These are phyloP conservation scores for Typhlichthys eigenmanni DNA, from an alignment of 2,797 vertebrate species.

Conservation along the genomic window DNA sequence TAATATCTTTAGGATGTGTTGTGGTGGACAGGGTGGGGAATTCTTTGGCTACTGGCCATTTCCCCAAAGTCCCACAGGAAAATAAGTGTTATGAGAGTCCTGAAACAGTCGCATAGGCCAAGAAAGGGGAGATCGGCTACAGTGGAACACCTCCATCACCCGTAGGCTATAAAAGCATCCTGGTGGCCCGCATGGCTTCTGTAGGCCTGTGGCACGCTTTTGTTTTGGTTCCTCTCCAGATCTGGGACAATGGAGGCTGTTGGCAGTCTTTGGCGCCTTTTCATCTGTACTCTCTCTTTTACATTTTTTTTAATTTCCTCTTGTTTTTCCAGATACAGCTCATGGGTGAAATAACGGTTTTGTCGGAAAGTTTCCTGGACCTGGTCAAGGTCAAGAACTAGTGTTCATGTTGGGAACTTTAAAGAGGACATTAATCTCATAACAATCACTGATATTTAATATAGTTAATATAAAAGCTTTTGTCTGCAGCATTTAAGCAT, in stretches of 20 bases:
- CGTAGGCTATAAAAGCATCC: conserved; percentile 27
- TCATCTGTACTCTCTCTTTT: conserved; percentile 37
- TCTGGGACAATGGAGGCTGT: conserved; percentile 62
- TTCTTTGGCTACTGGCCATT: conserved; percentile 38
- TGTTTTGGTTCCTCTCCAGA: conserved; percentile 64
- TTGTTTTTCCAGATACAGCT: conserved; percentile 67
- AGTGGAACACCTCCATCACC: conserved; percentile 41
- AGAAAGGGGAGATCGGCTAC: conserved; percentile 21
- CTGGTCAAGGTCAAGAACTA: conserved; percentile 52
- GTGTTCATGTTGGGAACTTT: conserved; percentile 46
- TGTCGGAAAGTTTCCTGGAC: conserved; percentile 77
- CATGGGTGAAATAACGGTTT: conserved; percentile 57
- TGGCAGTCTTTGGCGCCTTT: conserved; percentile 54
- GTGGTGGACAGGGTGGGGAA: conserved; percentile 47
- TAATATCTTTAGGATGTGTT: conserved; percentile 20
- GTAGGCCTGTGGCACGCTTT: conserved; percentile 34
- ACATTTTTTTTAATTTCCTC: conserved; percentile 52
- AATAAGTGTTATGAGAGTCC: conserved; percentile 57
- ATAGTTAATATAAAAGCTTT: conserved; percentile 43
- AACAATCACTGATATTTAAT: conserved; percentile 40
- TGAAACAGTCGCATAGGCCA: conserved; percentile 24
- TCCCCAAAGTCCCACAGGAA: conserved; percentile 75
- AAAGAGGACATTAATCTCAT: background rate
- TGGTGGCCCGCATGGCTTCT: conserved; percentile 8
- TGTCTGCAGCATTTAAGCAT: conserved; percentile 30